Evolutionary conservation across 2,888 invertebrate species (phyloP).

Genomic region (Mayetiola destructor): DNA sequence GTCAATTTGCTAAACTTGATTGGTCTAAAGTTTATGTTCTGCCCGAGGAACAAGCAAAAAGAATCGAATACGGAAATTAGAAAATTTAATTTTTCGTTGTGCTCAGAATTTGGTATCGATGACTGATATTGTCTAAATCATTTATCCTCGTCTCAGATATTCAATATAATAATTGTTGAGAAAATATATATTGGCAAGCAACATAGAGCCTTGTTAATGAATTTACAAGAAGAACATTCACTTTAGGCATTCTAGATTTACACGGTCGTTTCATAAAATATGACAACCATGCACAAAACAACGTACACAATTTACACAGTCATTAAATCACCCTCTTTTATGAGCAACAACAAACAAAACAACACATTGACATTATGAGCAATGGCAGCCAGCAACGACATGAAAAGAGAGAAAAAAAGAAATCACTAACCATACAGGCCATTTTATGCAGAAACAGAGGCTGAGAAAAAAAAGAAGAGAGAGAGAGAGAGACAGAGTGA

Average conservation of each 20-base stretch:
- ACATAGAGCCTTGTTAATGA: no score
- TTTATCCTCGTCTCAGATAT: neutral
- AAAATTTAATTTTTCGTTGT: constrained; percentile 4
- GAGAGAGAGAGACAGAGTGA: no score
- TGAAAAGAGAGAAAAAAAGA: neutral
- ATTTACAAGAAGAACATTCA: no score
- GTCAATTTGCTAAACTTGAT: no score
- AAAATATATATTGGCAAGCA: neutral
- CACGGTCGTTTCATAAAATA: neutral
- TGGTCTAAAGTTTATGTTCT: no score
- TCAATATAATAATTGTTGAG: neutral
- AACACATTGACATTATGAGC: no score
- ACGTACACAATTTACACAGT: neutral
- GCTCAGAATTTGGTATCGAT: neutral
- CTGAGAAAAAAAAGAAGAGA: no score
- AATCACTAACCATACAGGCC: neutral
- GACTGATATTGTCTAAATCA: neutral
- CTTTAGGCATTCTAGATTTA: neutral
- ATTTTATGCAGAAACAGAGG: no score
- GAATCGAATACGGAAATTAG: constrained; percentile 5
- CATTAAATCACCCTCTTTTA: neutral
- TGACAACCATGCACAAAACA: constrained; percentile 1
- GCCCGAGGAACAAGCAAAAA: neutral
- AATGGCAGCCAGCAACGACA: neutral
- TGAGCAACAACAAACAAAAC: no score